Evolutionary conservation across 2,797 vertebrate species (phyloP).

Genomic region (Ficedula albicollis): DNA sequence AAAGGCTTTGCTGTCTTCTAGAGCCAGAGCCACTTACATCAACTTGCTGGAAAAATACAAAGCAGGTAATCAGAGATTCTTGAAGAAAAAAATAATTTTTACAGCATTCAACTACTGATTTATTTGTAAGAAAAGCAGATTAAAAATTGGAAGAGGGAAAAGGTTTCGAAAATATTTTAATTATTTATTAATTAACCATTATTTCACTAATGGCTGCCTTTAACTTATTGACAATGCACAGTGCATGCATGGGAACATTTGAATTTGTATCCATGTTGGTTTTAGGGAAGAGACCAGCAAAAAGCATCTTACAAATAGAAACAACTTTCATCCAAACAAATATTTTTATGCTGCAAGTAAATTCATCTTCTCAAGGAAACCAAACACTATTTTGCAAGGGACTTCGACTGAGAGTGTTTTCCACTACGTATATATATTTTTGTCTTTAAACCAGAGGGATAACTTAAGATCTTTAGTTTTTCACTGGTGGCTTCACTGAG

Average conservation of each 20-base stretch:
- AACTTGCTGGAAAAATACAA: conserved; percentile 33
- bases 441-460: neutral
- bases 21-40: conserved; percentile 28
- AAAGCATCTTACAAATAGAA: neutral
- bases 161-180: neutral
- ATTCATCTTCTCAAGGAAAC: neutral
- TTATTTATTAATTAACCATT: neutral
- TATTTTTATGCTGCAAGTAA: neutral
- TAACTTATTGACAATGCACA: neutral
- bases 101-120: neutral
- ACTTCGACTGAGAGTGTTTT: neutral
- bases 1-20: conserved; percentile 63
- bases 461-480: neutral
- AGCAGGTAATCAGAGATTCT: conserved; percentile 28
- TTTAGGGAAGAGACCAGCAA: neutral
- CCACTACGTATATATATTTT: neutral
- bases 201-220: neutral
- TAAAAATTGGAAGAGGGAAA: neutral
- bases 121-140: neutral
- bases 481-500: neutral
- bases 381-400: neutral
- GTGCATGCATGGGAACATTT: neutral
- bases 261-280: neutral
- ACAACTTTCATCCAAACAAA: neutral
- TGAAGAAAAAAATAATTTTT: neutral